Evolutionary conservation across 2,888 invertebrate genomes (phyloP), one percentile per base, ranked within the genome.

Genomic region (Chelonus formosanus): DNA sequence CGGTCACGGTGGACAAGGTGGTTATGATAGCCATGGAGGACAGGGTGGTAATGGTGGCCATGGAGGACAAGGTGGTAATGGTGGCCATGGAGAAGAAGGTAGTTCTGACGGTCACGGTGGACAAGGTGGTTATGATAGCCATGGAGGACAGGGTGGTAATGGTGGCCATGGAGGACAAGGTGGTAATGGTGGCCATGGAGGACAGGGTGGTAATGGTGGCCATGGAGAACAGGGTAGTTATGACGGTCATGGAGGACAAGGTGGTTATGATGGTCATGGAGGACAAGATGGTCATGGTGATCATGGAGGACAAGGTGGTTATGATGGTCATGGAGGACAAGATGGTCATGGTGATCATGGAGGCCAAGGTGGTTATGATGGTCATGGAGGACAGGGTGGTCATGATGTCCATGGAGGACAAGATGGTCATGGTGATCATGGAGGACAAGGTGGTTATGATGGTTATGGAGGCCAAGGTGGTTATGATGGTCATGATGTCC

Each of bases 241-340:
- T n/a, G 35, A 43, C 2, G 55, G 36, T 36, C 20, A 20, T 34
- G 32, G 31, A 32, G 67, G 54, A 35, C 8, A 55, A 45, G 64
- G 10, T 4, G 63, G 40, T 1, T 20, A 20, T 20, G 20, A 20
- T 20, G 20, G 20, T 2, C 20, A 20, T n/a, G 58, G 53, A n/a
- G 40, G 45, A 20, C 20, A 20, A 20, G 20, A 20, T n/a, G 45
- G 20, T 2, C 45, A 20, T 7, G 65, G 45, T 7, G 60, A 47
- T 6, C 36, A 62, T 3, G 63, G 3, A 10, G 64, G 48, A 8
- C 61, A 66, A 35, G 58, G 10, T 40, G 56, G 52, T 40, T 45
- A 47, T 0, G 67, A 53, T 1, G 60, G 59, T 31, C 61, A 36
- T 3, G 55, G 48, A 3, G 10, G 44, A 7, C 57, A 10, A 40